Base-by-base conservation (phyloP, 2,888 invertebrate species). In the Agrilus mali region DNA sequence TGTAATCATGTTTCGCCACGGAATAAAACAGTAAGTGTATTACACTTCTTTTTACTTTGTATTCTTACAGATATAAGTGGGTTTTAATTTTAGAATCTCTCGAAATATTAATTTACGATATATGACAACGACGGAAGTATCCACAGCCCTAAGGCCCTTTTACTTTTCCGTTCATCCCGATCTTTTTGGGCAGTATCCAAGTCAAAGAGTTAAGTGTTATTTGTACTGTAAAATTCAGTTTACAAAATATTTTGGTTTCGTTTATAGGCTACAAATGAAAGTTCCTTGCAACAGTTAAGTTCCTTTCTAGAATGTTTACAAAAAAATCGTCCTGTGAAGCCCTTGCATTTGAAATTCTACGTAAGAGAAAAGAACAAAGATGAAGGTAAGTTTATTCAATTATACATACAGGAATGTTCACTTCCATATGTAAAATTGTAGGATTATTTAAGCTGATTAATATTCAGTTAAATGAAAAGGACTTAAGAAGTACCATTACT, bases 91-190 rank as follows among this genome's bases (percentile, higher is more conserved):
- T 10, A 27, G 27, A 27, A 10, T 27, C 10, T 10, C 27, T 27
- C 27, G 27, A 27, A 10, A 10, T 10, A 4, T 27, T 27, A 10
- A 10, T 27, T 27, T 27, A 27, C 8, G 27, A 27, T 27, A 27
- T 27, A 27, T 27, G 27, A 27, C 27, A 27, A 27, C 27, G 3
- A 27, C 27, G 2, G 27, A 27, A 4, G 27, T 27, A 4, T 85
- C 93, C 1, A 84, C 92, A 17, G 94, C 94, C 1, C 69, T 95
- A 37, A 74, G 94, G 47, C 94, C 94, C 5, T 94, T 95, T 67
- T 94, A 93, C 68, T 94, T 95, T 64, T 83, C 83, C 45, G 94
- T 95, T 3, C 95, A 95, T 72, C 95, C 95, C 10, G 95, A 95
- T 71, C 74, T 95, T 37, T 95, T 95, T 72, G 90, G 90, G 42